These are phyloP conservation scores for Drosophila conformis DNA, from an alignment of 2,888 invertebrate species.

Conservation along the genomic window DNA sequence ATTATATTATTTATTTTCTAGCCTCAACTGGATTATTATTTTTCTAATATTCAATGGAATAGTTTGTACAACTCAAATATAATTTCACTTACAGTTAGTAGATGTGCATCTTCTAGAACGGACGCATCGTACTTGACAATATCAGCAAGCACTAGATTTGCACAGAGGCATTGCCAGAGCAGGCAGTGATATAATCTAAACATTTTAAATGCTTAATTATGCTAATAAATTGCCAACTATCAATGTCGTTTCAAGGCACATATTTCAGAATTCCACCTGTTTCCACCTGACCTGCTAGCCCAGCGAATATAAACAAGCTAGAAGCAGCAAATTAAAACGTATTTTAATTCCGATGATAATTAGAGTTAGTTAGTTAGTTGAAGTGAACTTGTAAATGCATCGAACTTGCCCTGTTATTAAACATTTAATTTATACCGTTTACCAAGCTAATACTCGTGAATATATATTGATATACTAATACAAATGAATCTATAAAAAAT, in stretches of 20 bases:
- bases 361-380: neutral
- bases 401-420: slow-evolving; percentile 4
- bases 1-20: neutral
- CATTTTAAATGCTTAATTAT: slow-evolving; percentile 13
- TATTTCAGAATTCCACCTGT: neutral
- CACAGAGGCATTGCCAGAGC: slow-evolving; percentile 21
- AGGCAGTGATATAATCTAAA: slow-evolving; percentile 18
- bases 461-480: neutral
- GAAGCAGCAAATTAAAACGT: neutral
- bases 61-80: neutral
- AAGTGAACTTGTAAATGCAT: slow-evolving; percentile 39
- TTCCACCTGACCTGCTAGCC: slow-evolving; percentile 17
- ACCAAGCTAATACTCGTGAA: neutral
- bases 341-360: slow-evolving; percentile 15
- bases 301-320: neutral
- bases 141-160: slow-evolving; percentile 8
- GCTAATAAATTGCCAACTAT: neutral
- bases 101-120: slow-evolving; percentile 40
- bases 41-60: neutral
- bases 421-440: neutral
- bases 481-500: neutral
- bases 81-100: slow-evolving; percentile 41
- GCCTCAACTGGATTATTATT: neutral
- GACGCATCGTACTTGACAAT: slow-evolving; percentile 19
- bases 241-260: neutral